A percentile compares a stretch with the other conserved stretches of the same genome.
Conservation (phyloP, 2,113 vertebrate genomes). For the Gopherus evgoodei region DNA sequence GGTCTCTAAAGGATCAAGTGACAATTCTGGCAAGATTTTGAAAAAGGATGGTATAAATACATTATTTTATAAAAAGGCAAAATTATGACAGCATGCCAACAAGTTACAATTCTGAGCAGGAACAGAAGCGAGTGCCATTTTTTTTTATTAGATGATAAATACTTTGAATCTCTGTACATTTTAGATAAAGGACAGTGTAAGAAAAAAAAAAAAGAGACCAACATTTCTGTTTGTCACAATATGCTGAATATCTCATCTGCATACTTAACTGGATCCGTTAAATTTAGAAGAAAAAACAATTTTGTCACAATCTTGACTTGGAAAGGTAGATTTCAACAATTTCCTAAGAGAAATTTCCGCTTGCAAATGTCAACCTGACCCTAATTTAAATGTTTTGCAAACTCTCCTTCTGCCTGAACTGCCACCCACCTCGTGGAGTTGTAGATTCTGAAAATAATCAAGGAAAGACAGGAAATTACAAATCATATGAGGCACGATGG, state of each 20-base stretch:
- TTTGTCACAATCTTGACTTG: not conserved
- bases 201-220: not conserved
- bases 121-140: not conserved
- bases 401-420: not conserved
- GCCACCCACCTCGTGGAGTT: not conserved
- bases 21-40: not conserved
- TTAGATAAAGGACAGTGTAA: conserved; percentile 17
- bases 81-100: not conserved
- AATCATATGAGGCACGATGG: not conserved
- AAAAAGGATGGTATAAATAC: not conserved
- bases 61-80: not conserved
- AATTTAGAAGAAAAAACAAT: conserved; percentile 1
- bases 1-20: conserved; percentile 14
- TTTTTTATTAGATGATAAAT: not conserved
- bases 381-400: conserved; percentile 18
- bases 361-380: not conserved
- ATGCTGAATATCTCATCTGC: conserved; percentile 5
- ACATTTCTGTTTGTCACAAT: not conserved
- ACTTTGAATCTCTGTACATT: not conserved
- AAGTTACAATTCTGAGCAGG: not conserved
- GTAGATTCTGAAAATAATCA: not conserved
- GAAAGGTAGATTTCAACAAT: not conserved
- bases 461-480: not conserved
- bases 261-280: conserved; percentile 43
- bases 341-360: conserved; percentile 9